Evolutionary conservation across 2,888 invertebrate genomes (phyloP).

Genomic region (Sussaba pulchella): DNA sequence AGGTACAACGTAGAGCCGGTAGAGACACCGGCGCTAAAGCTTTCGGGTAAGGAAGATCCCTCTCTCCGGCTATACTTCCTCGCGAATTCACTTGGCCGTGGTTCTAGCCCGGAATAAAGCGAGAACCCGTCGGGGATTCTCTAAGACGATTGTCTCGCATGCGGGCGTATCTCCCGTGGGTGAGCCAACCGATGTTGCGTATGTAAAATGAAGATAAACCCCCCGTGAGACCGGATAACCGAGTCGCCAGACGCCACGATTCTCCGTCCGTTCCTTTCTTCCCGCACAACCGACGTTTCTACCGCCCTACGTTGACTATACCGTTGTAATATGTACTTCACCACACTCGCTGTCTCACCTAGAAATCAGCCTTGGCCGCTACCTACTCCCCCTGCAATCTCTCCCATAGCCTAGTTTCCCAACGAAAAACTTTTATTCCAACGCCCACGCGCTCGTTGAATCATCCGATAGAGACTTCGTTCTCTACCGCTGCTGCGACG

Average conservation of each 20-base stretch:
- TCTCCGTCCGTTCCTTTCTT: slow-evolving; percentile 36
- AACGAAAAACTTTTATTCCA: slow-evolving; percentile 22
- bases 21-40: slow-evolving; percentile 25
- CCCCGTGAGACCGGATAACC: slow-evolving; percentile 64
- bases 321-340: slow-evolving; percentile 5
- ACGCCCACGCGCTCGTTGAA: slow-evolving; percentile 17
- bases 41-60: slow-evolving; percentile 42
- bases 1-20: slow-evolving; percentile 25
- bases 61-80: slow-evolving; percentile 4
- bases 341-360: background rate
- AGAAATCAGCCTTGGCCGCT: no score
- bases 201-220: slow-evolving; percentile 77
- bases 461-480: slow-evolving; percentile 36
- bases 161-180: slow-evolving; percentile 62
- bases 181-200: slow-evolving; percentile 73
- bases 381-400: background rate
- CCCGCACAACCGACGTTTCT: background rate
- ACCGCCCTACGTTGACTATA: slow-evolving; percentile 15
- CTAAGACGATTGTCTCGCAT: slow-evolving; percentile 77
- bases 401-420: slow-evolving; percentile 26
- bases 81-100: slow-evolving; percentile 45
- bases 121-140: slow-evolving; percentile 64
- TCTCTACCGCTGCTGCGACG: slow-evolving; percentile 10
- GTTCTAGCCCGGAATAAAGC: slow-evolving; percentile 41
- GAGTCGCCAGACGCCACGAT: slow-evolving; percentile 60